Evolutionary conservation across 2,888 invertebrate species (phyloP).

Genomic region (Synanthedon myopaeformis): DNA sequence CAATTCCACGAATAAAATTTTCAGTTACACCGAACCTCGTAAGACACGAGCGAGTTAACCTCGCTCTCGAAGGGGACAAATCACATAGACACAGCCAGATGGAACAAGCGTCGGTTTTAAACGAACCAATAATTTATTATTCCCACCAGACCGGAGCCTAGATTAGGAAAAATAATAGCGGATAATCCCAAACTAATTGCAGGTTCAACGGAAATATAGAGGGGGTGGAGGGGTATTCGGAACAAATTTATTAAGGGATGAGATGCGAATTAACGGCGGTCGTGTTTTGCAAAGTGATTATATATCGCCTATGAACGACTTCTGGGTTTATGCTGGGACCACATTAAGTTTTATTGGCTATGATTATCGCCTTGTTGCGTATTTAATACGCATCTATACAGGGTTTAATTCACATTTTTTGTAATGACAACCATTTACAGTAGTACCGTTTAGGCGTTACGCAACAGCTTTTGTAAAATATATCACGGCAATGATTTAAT

Average conservation of each 20-base stretch:
- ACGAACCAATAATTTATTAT: slow-evolving; percentile 29
- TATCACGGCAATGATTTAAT: no score
- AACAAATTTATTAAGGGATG: background rate
- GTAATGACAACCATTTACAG: no score
- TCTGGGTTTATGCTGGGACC: no score
- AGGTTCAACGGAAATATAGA: background rate
- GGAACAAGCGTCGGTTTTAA: slow-evolving; percentile 22
- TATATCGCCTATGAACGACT: background rate
- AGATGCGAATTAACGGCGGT: background rate
- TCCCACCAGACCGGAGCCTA: slow-evolving; percentile 22
- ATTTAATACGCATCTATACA: no score
- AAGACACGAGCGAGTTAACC: no score
- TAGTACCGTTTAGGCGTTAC: no score
- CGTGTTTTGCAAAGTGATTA: background rate
- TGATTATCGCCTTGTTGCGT: no score
- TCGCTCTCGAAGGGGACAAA: slow-evolving; percentile 14
- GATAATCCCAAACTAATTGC: slow-evolving; percentile 15
- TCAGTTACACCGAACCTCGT: slow-evolving; percentile 36
- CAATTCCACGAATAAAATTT: no score
- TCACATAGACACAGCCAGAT: slow-evolving; percentile 23
- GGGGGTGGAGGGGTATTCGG: background rate
- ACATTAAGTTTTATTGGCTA: no score
- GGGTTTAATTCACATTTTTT: no score
- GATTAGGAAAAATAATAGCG: slow-evolving; percentile 26
- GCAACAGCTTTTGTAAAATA: no score